Base-by-base conservation (phyloP, 2,888 invertebrate genomes). In the Acanthoscelides obtectus region DNA sequence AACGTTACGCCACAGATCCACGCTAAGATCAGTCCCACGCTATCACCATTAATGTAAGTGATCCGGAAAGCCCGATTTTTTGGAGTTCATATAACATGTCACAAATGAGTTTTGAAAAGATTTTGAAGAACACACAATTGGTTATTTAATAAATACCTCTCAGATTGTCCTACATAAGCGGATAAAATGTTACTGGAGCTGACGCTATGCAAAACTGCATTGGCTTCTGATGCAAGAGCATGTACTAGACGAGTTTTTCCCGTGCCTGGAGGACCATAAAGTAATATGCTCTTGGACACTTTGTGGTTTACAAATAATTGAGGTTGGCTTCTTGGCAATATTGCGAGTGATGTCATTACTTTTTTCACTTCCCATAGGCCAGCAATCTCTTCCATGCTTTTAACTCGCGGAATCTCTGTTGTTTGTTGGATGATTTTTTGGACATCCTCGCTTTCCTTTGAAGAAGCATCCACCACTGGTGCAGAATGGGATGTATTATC, bases 121-220 rank as follows among this genome's bases (percentile, higher is more conserved):
- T n/a, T n/a, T n/a, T n/a, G n/a, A n/a, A n/a, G n/a, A n/a, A n/a
- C n/a, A n/a, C n/a, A n/a, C n/a, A n/a, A n/a, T n/a, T n/a, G n/a
- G n/a, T n/a, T n/a, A n/a, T n/a, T n/a, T 8, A 63, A 63, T 63
- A 72, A 74, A 79, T 80, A 89, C 89, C 88, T 89, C 81, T 90
- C 90, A 70, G 88, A 88, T 80, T 89, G 87, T 65, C 90, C 90
- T 12, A 89, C 84, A 84, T 86, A 88, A 68, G 85, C 82, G 3
- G 89, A 89, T 21, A 89, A 80, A 22, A 90, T 82, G 79, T 88
- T 87, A 17, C 89, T 86, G 70, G 87, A 86, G 22, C 88, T 87
- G 22, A 89, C 84, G 73, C 84, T 85, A 81, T 87, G 88, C 72
- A 89, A 85, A 12, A 83, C 80, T 5, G 87, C 87, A 22, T 84